These are phyloP conservation scores for Cantharis flavilabris DNA, from an alignment of 2,888 invertebrate species.

Conservation along the genomic window DNA sequence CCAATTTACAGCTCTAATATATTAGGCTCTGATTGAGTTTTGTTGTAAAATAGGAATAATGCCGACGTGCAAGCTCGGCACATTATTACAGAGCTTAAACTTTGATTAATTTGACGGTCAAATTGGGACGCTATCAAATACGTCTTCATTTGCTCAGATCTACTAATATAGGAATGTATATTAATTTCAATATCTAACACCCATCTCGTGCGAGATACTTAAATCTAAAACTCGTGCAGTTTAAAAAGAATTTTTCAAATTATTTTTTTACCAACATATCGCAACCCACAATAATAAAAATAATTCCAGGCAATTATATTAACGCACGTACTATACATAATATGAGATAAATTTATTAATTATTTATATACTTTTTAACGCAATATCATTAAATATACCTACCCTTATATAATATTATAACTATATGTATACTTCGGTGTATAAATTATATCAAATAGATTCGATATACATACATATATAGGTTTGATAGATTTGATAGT, in stretches of 20 bases:
- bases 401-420: neutral
- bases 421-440: neutral
- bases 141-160: constrained; percentile 41
- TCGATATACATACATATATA: neutral
- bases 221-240: neutral
- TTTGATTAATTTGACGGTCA: constrained; percentile 57
- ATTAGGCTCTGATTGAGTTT: constrained; percentile 60
- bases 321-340: neutral
- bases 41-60: constrained; percentile 59
- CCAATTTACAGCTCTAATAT: constrained; percentile 60
- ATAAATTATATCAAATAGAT: neutral
- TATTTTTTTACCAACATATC: neutral
- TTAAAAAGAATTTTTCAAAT: neutral
- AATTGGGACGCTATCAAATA: constrained; percentile 49
- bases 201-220: neutral
- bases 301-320: neutral
- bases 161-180: neutral
- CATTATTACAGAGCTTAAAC: constrained; percentile 58
- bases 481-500: neutral
- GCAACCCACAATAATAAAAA: neutral
- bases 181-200: constrained; percentile 18
- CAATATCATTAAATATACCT: neutral
- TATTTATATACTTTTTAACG: neutral
- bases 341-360: neutral
- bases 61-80: constrained; percentile 56